These are phyloP conservation scores for Cyphomyrus plagiostoma DNA, from an alignment of 2,113 vertebrate genomes.

Conservation along the genomic window DNA sequence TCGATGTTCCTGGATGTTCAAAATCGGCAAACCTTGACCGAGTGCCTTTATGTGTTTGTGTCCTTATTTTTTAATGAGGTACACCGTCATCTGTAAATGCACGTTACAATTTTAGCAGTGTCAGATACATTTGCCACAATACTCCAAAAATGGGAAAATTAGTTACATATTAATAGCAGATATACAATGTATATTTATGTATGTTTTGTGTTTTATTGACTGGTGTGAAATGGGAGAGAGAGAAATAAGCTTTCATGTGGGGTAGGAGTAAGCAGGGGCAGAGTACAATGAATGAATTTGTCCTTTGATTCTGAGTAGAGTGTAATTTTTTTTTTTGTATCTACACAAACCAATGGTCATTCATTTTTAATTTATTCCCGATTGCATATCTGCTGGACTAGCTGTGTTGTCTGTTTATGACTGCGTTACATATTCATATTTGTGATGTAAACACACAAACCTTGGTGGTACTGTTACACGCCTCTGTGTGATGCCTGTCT, in stretches of 20 bases:
- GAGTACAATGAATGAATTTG: neutral
- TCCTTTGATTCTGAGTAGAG: neutral
- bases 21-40: neutral
- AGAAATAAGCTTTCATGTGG: neutral
- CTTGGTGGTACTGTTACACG: neutral
- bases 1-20: neutral
- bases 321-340: neutral
- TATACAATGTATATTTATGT: neutral
- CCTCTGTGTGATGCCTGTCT: neutral
- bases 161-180: neutral
- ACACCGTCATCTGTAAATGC: neutral
- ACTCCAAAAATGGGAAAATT: neutral
- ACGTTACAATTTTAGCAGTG: neutral
- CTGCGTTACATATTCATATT: slow-evolving; percentile 7
- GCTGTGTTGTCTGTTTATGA: neutral
- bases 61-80: neutral
- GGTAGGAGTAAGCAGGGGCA: neutral
- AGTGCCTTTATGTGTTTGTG: neutral
- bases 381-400: neutral
- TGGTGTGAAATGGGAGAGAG: neutral
- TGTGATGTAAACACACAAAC: neutral
- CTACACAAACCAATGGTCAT: neutral
- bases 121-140: neutral
- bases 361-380: neutral
- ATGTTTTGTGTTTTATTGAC: neutral